A percentile compares a stretch with the other conserved stretches of the same genome.
These are phyloP conservation scores for Epinotia nisella DNA, from an alignment of 2,888 invertebrate species.

Conservation along the genomic window DNA sequence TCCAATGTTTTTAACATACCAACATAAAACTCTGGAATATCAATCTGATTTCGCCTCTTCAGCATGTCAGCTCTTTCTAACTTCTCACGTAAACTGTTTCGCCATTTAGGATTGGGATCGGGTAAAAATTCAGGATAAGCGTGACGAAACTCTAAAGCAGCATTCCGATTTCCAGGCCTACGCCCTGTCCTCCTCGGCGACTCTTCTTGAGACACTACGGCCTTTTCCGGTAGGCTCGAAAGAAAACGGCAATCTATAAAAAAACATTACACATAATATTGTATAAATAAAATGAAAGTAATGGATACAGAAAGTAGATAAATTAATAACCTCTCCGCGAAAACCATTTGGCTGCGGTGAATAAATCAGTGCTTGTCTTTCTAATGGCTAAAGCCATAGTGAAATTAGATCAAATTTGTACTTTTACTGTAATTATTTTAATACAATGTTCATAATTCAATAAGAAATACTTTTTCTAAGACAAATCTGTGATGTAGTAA, in stretches of 20 bases:
- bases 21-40: slow-evolving; percentile 99
- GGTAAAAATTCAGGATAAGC: slow-evolving; percentile 97
- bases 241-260: slow-evolving; percentile 66
- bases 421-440: neutral
- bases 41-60: slow-evolving; percentile 90
- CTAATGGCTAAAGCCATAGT: slow-evolving; percentile 69
- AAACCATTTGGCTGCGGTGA: slow-evolving; percentile 69
- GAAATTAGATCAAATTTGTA: neutral
- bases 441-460: neutral
- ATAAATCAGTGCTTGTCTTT: slow-evolving; percentile 58
- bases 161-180: slow-evolving; percentile 56
- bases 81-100: slow-evolving; percentile 93
- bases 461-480: neutral
- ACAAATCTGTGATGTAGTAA: neutral
- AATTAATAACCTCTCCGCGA: slow-evolving; percentile 75
- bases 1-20: slow-evolving; percentile 87
- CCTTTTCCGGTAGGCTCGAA: slow-evolving; percentile 67
- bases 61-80: slow-evolving; percentile 97
- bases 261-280: slow-evolving; percentile 12
- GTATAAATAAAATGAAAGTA: neutral
- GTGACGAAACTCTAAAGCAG: slow-evolving; percentile 86
- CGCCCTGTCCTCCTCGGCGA: slow-evolving; percentile 54
- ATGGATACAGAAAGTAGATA: slow-evolving; percentile 24
- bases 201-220: slow-evolving; percentile 49
- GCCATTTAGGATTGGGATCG: slow-evolving; percentile 90